phyloP scores from a whole-genome alignment of 2,888 invertebrate species.

The Aporophyla lueneburgensis region DNA sequence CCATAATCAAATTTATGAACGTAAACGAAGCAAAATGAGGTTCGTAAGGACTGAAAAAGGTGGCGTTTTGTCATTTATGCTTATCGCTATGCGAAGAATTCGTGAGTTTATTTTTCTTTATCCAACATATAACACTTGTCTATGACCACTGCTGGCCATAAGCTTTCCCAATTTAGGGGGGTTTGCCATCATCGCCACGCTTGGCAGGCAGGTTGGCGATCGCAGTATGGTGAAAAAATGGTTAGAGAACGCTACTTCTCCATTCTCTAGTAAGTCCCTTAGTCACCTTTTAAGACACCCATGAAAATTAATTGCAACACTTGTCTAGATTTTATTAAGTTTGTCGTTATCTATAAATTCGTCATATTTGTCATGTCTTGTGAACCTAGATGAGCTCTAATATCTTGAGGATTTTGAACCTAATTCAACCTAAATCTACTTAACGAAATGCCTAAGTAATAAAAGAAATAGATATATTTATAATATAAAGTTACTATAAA shows the following conservation, averaged over 20 bases:
- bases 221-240: no score
- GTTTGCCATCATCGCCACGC: no score
- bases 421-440: neutral
- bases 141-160: no score
- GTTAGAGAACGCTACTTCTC: no score
- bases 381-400: no score
- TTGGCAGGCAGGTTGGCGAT: no score
- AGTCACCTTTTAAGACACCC: no score
- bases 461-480: neutral
- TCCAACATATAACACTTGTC: no score
- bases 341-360: neutral
- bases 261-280: no score
- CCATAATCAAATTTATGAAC: neutral
- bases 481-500: neutral
- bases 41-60: neutral
- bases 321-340: neutral
- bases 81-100: neutral
- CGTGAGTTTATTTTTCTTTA: neutral
- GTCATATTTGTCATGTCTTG: neutral
- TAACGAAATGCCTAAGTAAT: constrained; percentile 3
- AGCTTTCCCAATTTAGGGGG: neutral
- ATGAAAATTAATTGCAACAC: neutral
- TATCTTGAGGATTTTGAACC: neutral
- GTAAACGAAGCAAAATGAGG: neutral
- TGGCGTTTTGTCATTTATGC: neutral